phyloP scores from a whole-genome alignment of 2,113 vertebrate genomes.

The Gallinago media region DNA sequence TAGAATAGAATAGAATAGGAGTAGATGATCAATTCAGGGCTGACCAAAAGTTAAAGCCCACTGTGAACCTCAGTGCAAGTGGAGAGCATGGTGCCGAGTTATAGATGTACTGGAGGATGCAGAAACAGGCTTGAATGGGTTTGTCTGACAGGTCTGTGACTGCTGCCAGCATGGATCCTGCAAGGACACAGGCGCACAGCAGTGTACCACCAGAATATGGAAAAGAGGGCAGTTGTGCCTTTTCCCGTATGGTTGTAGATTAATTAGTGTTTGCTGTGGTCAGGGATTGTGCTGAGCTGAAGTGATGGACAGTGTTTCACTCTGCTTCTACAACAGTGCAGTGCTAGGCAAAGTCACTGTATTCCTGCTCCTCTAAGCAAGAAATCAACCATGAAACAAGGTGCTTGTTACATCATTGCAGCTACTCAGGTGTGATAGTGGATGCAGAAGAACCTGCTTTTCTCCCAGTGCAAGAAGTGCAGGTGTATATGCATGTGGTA shows the following conservation, averaged over 20 bases:
- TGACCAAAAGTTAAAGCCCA: background rate
- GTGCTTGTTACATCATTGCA: background rate
- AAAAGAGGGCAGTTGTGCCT: background rate
- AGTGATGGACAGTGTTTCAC: rapidly evolving
- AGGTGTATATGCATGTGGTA: background rate
- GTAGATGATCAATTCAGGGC: background rate
- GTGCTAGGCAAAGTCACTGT: rapidly evolving
- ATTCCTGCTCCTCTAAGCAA: background rate
- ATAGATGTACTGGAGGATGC: background rate
- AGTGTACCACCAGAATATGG: background rate
- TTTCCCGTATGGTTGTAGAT: background rate
- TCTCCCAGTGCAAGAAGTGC: background rate
- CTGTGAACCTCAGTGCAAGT: background rate
- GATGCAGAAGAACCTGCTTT: background rate
- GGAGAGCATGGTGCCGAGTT: rapidly evolving
- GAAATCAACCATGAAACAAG: background rate
- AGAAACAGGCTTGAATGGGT: rapidly evolving
- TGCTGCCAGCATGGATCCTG: background rate
- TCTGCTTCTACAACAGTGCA: background rate
- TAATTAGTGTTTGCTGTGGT: background rate
- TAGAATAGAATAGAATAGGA: too few species aligned
- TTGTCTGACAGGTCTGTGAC: background rate
- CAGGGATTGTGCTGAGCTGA: background rate
- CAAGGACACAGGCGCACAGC: background rate
- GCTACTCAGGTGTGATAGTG: background rate